These are phyloP conservation scores for Ceratothoa steindachneri DNA, from an alignment of 2,888 invertebrate genomes.

Conservation along the genomic window DNA sequence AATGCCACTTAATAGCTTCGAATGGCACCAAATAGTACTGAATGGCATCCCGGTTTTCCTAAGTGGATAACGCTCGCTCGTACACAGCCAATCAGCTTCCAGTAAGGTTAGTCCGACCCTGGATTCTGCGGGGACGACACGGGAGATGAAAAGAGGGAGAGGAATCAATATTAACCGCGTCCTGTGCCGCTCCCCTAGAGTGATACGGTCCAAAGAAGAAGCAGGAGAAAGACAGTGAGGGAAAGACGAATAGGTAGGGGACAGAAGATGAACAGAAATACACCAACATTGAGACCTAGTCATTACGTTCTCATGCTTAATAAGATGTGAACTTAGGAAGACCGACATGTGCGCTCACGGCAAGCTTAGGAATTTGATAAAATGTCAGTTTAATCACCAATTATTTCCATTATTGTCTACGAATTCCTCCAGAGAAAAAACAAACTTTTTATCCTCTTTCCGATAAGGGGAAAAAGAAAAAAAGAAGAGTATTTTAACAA, in stretches of 20 bases:
- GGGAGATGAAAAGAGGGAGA: slow-evolving; percentile 10
- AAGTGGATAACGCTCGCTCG: slow-evolving; percentile 10
- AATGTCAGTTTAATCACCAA: too few relatives aligned
- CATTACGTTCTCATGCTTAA: too few relatives aligned
- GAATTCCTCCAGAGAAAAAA: too few relatives aligned
- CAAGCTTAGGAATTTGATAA: too few relatives aligned
- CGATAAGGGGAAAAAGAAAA: too few relatives aligned
- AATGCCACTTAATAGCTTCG: too few relatives aligned
- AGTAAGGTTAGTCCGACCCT: neutral
- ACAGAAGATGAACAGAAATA: neutral
- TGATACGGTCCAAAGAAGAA: neutral
- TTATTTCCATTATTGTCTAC: too few relatives aligned
- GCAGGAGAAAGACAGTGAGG: neutral
- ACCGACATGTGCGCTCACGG: too few relatives aligned
- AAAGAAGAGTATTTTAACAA: too few relatives aligned
- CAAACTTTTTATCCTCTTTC: too few relatives aligned
- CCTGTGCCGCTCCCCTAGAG: slow-evolving; percentile 9
- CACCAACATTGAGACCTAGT: neutral
- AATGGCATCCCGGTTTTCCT: slow-evolving; percentile 12
- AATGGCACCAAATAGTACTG: slow-evolving; percentile 3
- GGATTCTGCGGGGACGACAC: neutral
- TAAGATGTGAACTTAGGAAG: too few relatives aligned
- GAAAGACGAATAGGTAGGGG: neutral
- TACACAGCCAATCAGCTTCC: slow-evolving; percentile 1
- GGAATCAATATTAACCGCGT: slow-evolving; percentile 5